These are phyloP conservation scores for Isurus oxyrinchus DNA, from an alignment of 2,113 vertebrate genomes.

Conservation along the genomic window DNA sequence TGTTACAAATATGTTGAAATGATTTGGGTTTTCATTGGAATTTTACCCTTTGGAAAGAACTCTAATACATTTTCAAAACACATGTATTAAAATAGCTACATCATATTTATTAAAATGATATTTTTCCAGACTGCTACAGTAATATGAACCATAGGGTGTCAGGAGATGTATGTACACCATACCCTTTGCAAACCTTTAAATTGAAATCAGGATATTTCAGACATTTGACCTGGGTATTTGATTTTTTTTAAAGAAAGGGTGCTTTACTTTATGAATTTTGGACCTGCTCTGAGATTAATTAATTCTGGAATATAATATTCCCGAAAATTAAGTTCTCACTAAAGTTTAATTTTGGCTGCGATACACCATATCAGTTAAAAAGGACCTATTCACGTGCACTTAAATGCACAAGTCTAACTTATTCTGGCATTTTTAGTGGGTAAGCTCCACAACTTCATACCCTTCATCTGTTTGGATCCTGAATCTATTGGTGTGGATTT, in stretches of 20 bases:
- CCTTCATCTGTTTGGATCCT: not conserved
- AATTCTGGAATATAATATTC: not conserved
- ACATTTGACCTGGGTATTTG: not conserved
- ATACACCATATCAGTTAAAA: not conserved
- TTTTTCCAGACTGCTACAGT: not conserved
- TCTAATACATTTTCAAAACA: not conserved
- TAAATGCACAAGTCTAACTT: not conserved
- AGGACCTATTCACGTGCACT: not conserved
- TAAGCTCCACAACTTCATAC: not conserved
- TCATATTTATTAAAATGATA: not conserved
- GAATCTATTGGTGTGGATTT: not conserved
- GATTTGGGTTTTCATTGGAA: not conserved
- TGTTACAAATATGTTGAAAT: not conserved
- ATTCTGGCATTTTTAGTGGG: not conserved
- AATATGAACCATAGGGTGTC: not conserved
- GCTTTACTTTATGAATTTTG: not conserved
- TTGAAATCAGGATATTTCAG: not conserved
- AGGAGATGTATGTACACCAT: not conserved
- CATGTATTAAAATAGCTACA: not conserved
- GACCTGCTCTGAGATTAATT: not conserved
- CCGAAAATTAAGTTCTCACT: not conserved
- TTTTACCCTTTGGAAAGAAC: not conserved
- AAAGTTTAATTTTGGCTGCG: not conserved
- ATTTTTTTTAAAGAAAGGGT: not conserved
- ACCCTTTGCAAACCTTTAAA: not conserved